Conservation (phyloP, 2,888 invertebrate genomes). For the Cordilura impudica region DNA sequence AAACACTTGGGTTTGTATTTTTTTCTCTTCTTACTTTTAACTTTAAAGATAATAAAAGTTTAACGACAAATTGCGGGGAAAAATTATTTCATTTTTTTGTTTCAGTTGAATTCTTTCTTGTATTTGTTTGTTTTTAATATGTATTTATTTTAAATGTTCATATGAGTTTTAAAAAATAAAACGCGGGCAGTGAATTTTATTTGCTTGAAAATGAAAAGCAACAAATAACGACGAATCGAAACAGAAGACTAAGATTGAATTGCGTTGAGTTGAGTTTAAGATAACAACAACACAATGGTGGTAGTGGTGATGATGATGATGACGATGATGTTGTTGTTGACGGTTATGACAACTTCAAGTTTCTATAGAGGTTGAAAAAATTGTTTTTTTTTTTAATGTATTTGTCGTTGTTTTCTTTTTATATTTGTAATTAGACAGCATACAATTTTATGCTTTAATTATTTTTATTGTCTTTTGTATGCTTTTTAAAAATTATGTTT, state of each 20-base stretch:
- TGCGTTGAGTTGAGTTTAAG: background rate
- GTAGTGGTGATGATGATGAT: background rate
- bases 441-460: background rate
- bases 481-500: background rate
- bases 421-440: background rate
- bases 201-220: conserved; percentile 3
- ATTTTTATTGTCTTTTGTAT: background rate
- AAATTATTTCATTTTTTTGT: background rate
- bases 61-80: background rate
- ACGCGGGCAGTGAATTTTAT: conserved; percentile 13
- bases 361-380: background rate
- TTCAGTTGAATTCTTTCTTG: conserved; percentile 4
- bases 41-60: background rate
- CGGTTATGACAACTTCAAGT: too few species aligned
- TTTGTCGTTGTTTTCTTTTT: background rate
- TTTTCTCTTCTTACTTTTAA: background rate
- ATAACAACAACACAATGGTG: background rate
- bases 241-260: background rate
- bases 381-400: background rate
- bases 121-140: background rate
- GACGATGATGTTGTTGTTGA: background rate
- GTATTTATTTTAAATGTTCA: too few species aligned
- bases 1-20: conserved; percentile 9
- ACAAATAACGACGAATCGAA: background rate
- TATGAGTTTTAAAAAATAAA: background rate